Base-by-base conservation (phyloP, 1,140 invertebrate species). In the Drosophila neocordata region DNA sequence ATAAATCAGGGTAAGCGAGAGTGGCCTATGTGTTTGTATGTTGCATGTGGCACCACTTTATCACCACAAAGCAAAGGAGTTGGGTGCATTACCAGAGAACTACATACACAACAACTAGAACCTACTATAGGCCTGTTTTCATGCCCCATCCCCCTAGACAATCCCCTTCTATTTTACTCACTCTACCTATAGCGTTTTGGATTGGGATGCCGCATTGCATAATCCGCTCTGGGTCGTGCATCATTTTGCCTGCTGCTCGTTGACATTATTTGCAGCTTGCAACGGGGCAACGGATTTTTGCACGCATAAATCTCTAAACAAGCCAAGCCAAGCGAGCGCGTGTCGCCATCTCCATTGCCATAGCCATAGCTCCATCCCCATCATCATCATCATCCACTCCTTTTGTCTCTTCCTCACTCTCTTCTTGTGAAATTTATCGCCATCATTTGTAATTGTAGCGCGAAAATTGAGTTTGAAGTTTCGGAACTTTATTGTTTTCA, bases 401-500 rank as follows among this genome's bases (percentile, higher is more conserved):
- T 79, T 85, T 87, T 88, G 78, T 88, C 79, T 88, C 72, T 85
- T n/a, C n/a, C 53, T 77, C n/a, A 72, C 87, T 88, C 79, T 76
- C 72, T 63, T 27, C 64, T 59, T 41, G 79, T 66, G 75, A 83
- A 83, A 88, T 88, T 88, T 88, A 88, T 88, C 57, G 84, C 84
- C 72, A 66, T 89, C 84, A 89, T 88, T 88, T 89, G 84, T 83
- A 88, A 88, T 88, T 88, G 84, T 77, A 77, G 84, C 76, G 79
- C 83, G 84, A 83, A 88, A 88, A 88, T 88, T 88, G 83, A 87
- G 83, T 88, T 88, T 87, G 83, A 87, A 87, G 83, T 87, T 48
- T 48, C 41, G 41, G 41, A 48, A 48, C 41, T 48, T 76, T 82
- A 87, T 87, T 87, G 82, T 87, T 88, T 76, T 80, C 82, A 87